Conservation (phyloP, 2,888 invertebrate species). For the Thysanoteuthis rhombus region DNA sequence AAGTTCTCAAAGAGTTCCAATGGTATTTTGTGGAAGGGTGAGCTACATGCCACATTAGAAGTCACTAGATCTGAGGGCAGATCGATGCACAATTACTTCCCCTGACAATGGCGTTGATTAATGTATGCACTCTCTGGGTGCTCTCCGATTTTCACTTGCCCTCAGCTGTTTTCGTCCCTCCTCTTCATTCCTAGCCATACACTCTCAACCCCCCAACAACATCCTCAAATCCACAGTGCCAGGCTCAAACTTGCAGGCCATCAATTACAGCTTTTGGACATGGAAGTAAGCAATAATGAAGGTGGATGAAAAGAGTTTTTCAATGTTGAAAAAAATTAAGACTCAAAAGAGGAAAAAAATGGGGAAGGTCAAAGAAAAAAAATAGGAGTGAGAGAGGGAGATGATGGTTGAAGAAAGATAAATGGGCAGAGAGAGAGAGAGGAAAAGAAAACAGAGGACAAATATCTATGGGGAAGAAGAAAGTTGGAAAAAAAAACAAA, state of each 20-base stretch:
- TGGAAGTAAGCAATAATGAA: neutral
- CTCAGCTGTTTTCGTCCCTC: no score
- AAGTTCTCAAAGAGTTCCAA: no score
- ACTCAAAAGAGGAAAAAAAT: neutral
- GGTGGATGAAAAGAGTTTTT: neutral
- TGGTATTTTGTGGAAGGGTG: no score
- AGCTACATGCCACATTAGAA: no score
- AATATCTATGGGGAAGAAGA: neutral
- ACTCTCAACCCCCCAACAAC: no score
- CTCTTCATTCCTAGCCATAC: neutral
- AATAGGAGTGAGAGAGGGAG: fast-evolving
- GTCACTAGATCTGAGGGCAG: no score
- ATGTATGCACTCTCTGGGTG: no score
- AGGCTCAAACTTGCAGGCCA: neutral
- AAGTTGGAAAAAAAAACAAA: no score
- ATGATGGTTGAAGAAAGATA: neutral
- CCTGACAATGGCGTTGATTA: no score
- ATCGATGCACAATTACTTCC: no score
- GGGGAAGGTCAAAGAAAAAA: neutral
- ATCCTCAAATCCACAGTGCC: neutral
- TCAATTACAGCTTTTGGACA: neutral
- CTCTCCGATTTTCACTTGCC: no score
- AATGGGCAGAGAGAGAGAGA: no score
- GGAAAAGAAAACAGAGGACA: neutral
- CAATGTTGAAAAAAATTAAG: neutral